Evolutionary conservation across 2,797 vertebrate genomes (phyloP).

Genomic region (Pterois miles): DNA sequence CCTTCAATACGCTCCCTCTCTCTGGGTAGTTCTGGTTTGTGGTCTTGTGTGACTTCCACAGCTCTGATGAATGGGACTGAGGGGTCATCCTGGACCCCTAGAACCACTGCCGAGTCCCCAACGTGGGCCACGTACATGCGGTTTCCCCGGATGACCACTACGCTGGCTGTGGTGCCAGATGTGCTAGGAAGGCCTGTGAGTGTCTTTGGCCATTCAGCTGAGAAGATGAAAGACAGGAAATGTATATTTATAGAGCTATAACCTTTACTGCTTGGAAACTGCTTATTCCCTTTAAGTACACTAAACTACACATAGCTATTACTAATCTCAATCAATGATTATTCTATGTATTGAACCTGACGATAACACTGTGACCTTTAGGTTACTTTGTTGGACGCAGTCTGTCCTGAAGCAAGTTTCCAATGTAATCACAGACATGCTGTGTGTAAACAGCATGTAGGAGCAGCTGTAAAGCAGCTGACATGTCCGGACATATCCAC

Average conservation of each 20-base stretch:
- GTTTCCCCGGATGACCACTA: slow-evolving; percentile 92
- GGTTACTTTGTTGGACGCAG: neutral
- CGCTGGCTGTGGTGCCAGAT: slow-evolving; percentile 94
- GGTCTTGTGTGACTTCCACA: slow-evolving; percentile 95
- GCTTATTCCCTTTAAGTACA: neutral
- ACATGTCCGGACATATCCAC: slow-evolving; percentile 52
- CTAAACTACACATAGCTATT: neutral
- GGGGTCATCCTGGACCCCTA: slow-evolving; percentile 92
- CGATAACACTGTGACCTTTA: rapidly evolving
- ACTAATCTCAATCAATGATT: neutral
- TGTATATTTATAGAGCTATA: neutral
- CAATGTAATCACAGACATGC: neutral
- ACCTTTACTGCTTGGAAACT: neutral
- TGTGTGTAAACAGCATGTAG: neutral
- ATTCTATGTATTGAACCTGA: neutral
- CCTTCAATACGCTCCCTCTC: slow-evolving; percentile 96
- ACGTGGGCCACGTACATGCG: slow-evolving; percentile 97
- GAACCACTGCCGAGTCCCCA: slow-evolving; percentile 94
- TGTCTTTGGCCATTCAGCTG: slow-evolving; percentile 98
- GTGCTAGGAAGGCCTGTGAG: slow-evolving; percentile 96
- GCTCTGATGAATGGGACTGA: slow-evolving; percentile 89
- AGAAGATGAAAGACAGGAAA: slow-evolving; percentile 4
- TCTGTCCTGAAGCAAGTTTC: neutral
- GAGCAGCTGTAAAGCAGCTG: slow-evolving; percentile 22
- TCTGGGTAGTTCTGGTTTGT: slow-evolving; percentile 94